Conservation (phyloP, 2,113 vertebrate genomes). For the Labrus mixtus region DNA sequence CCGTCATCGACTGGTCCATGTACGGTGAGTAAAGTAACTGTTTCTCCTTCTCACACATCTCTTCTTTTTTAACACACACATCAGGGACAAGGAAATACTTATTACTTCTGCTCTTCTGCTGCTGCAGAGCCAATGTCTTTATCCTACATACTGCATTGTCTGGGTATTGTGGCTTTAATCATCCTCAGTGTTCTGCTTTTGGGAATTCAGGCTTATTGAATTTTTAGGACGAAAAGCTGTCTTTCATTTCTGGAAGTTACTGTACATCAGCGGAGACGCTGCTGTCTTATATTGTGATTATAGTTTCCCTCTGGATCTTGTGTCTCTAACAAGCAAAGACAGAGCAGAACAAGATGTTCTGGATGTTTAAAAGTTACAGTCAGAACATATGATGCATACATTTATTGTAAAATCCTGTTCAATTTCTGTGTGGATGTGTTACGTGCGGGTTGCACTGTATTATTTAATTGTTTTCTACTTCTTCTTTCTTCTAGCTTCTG, state of each 20-base stretch:
- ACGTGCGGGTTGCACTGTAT: too few species aligned
- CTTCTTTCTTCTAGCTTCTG: conserved; percentile 60
- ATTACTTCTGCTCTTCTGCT: conserved; percentile 22
- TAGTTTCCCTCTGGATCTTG: conserved; percentile 1
- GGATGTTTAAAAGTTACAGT: neutral
- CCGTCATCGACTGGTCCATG: conserved; percentile 76
- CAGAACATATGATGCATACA: neutral
- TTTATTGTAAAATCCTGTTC: neutral
- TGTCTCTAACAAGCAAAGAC: neutral
- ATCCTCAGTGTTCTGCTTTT: conserved; percentile 1
- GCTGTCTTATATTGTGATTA: conserved; percentile 13
- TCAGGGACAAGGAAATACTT: conserved; percentile 4
- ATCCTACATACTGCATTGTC: conserved; percentile 9
- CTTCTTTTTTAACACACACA: neutral
- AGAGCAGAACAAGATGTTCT: neutral
- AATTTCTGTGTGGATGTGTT: neutral
- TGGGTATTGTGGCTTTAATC: conserved; percentile 37
- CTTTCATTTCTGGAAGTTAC: neutral
- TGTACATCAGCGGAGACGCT: conserved; percentile 1
- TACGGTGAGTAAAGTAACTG: conserved; percentile 68
- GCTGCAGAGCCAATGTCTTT: neutral
- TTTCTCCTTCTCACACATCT: neutral
- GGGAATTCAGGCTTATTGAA: conserved; percentile 49
- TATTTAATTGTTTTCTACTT: neutral
- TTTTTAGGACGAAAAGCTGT: conserved; percentile 40